These are phyloP conservation scores for Physocephala rufipes DNA, from an alignment of 2,888 invertebrate species.

Conservation along the genomic window DNA sequence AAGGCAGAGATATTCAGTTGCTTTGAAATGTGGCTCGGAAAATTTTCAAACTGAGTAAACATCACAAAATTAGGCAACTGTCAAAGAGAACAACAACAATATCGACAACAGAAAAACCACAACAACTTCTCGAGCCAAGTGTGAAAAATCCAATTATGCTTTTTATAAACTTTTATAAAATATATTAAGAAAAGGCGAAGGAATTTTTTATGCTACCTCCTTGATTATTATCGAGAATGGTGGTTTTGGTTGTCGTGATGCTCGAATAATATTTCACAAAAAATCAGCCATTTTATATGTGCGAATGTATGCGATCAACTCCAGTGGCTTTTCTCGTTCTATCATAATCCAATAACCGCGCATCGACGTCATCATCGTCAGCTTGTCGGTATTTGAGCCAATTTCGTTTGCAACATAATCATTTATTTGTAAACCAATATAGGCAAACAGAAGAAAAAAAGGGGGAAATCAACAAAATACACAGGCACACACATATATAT, in stretches of 20 bases:
- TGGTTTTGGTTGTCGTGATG: constrained; percentile 6
- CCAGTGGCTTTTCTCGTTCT: background rate
- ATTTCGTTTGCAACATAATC: constrained; percentile 17
- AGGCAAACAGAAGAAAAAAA: no score
- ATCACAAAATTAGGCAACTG: background rate
- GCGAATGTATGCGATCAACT: background rate
- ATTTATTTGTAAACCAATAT: constrained; percentile 1
- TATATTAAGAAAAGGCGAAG: no score
- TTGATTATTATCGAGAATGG: background rate
- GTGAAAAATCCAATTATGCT: no score
- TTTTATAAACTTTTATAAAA: no score
- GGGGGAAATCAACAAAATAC: no score
- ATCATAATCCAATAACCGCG: background rate
- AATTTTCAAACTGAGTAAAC: background rate
- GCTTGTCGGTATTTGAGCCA: background rate
- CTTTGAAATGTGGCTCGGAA: background rate
- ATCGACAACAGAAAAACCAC: no score
- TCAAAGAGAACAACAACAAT: background rate
- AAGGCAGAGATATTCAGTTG: background rate
- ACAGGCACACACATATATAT: no score
- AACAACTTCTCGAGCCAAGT: no score
- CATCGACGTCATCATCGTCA: constrained; percentile 5
- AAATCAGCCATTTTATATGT: background rate
- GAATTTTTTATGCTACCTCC: no score
- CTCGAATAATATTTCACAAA: no score